A percentile compares a stretch with the other conserved stretches of the same genome.
Conservation (phyloP, 1,140 invertebrate species). For the Parapsyche elsis region DNA sequence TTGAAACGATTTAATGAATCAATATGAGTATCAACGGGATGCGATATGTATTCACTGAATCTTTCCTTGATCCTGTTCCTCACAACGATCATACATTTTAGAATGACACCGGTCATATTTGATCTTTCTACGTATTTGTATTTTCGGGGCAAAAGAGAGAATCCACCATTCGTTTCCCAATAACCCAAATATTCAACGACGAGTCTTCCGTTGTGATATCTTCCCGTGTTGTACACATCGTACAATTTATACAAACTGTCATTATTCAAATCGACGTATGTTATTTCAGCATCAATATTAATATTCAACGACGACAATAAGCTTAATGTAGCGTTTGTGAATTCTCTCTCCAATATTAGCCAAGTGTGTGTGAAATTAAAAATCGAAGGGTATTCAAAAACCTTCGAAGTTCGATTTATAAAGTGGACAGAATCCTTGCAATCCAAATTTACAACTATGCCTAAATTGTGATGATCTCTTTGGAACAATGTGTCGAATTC, state of each 20-base stretch:
- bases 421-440: constrained; percentile 41
- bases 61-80: constrained; percentile 66
- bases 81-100: constrained; percentile 63
- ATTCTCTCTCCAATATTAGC: constrained; percentile 35
- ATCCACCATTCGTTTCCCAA: constrained; percentile 39
- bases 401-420: constrained; percentile 36
- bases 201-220: constrained; percentile 39
- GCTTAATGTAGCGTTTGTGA: background rate
- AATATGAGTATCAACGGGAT: constrained; percentile 65
- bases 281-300: constrained; percentile 52
- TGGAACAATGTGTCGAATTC: background rate
- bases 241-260: constrained; percentile 39
- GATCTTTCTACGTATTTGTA: constrained; percentile 55
- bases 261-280: background rate
- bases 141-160: background rate
- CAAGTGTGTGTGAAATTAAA: constrained; percentile 48
- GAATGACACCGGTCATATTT: constrained; percentile 59
- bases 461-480: constrained; percentile 19
- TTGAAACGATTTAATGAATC: constrained; percentile 74
- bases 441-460: constrained; percentile 41
- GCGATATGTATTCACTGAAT: constrained; percentile 68
- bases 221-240: constrained; percentile 51
- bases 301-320: constrained; percentile 42
- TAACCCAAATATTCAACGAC: constrained; percentile 34
- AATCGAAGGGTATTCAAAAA: constrained; percentile 11